These are phyloP conservation scores for Apamea epomidion DNA, from an alignment of 2,888 invertebrate species.

Conservation along the genomic window DNA sequence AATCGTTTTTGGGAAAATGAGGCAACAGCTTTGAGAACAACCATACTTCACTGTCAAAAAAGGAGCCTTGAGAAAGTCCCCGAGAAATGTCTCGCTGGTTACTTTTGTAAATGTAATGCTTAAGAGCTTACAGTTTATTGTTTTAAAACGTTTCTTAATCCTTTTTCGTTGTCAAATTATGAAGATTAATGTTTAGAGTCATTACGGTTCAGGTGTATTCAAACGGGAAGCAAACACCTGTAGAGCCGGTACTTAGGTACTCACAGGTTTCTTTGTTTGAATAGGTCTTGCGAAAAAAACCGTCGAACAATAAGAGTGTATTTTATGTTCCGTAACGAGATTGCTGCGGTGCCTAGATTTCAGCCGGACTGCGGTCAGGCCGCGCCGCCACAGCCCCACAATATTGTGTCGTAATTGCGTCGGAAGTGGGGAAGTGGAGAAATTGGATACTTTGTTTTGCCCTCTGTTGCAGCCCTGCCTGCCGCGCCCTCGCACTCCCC, in stretches of 20 bases:
- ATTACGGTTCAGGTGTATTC: constrained; percentile 58
- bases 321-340: constrained; percentile 87
- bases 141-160: constrained; percentile 40
- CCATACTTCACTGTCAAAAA: constrained; percentile 51
- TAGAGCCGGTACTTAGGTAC: constrained; percentile 63
- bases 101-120: constrained; percentile 31
- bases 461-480: constrained; percentile 76
- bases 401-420: constrained; percentile 86
- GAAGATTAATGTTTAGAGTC: constrained; percentile 54
- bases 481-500: constrained; percentile 68
- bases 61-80: constrained; percentile 44
- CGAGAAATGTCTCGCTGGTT: constrained; percentile 27
- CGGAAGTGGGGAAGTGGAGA: constrained; percentile 88
- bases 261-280: constrained; percentile 80
- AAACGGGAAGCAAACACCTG: constrained; percentile 70
- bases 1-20: constrained; percentile 26
- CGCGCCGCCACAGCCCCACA: constrained; percentile 79
- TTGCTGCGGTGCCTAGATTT: constrained; percentile 84
- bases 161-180: constrained; percentile 36
- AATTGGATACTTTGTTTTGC: constrained; percentile 87
- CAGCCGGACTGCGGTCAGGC: constrained; percentile 83
- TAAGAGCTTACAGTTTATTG: constrained; percentile 40
- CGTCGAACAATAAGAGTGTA: constrained; percentile 82
- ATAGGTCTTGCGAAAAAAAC: constrained; percentile 84
- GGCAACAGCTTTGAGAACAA: constrained; percentile 30